These are phyloP conservation scores for Epinephelus malabaricus DNA, from an alignment of 2,797 vertebrate genomes.

Conservation along the genomic window DNA sequence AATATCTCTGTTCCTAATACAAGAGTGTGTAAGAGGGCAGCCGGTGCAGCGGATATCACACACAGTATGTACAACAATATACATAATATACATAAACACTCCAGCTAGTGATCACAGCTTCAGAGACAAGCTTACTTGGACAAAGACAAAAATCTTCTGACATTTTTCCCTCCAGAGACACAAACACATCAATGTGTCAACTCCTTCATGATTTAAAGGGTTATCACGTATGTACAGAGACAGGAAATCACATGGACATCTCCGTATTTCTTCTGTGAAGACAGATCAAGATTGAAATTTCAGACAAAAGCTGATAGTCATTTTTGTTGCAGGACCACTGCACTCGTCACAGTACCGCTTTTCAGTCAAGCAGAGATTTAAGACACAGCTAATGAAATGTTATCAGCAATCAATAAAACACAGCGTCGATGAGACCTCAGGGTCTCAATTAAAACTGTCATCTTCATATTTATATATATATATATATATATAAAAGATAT, in stretches of 20 bases:
- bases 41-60: constrained; percentile 21
- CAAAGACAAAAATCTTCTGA: constrained; percentile 24
- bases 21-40: constrained; percentile 11
- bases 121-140: constrained; percentile 33
- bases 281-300: constrained; percentile 10
- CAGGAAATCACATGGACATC: not conserved
- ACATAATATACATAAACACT: constrained; percentile 66
- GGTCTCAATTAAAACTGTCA: constrained; percentile 21
- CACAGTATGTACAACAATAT: constrained; percentile 77
- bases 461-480: not conserved
- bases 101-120: constrained; percentile 29
- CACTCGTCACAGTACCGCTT: not conserved
- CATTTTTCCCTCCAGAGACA: constrained; percentile 9
- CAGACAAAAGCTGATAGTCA: not conserved
- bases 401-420: constrained; percentile 32
- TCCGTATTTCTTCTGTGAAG: constrained; percentile 7
- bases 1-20: constrained; percentile 24
- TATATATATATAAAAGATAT: not conserved
- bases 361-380: constrained; percentile 40
- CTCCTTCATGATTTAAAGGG: constrained; percentile 33
- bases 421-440: not conserved
- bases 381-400: constrained; percentile 36
- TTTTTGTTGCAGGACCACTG: constrained; percentile 11
- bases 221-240: not conserved
- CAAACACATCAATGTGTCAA: constrained; percentile 8